phyloP scores from a whole-genome alignment of 2,797 vertebrate species.

The Cetoscarus ocellatus region DNA sequence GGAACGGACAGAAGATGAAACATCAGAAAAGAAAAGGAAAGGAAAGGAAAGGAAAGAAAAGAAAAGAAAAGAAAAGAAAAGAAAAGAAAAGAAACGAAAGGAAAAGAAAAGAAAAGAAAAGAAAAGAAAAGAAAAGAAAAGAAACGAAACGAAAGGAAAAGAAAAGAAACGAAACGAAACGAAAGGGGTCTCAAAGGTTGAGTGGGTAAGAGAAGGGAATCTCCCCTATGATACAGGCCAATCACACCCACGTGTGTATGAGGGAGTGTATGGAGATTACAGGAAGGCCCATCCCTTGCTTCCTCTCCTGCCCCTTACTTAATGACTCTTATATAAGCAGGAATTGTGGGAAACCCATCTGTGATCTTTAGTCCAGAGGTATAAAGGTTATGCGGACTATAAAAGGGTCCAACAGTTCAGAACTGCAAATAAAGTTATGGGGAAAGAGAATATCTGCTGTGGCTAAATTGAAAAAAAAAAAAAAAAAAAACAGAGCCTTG shows the following conservation, averaged over 20 bases:
- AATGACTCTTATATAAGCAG: constrained; percentile 50
- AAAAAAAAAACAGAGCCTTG: constrained; percentile 9
- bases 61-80: no score
- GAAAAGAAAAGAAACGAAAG: no score
- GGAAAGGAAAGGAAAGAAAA: no score
- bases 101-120: no score
- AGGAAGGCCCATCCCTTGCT: constrained; percentile 44
- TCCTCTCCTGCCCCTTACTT: constrained; percentile 33
- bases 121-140: no score
- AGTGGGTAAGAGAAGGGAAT: constrained; percentile 18
- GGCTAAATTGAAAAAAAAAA: constrained; percentile 27
- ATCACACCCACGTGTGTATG: constrained; percentile 10
- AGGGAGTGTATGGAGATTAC: constrained; percentile 28
- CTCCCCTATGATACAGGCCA: constrained; percentile 8
- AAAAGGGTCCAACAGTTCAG: constrained; percentile 5
- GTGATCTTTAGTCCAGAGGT: constrained; percentile 20
- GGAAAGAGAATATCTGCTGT: not conserved
- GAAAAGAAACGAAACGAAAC: not conserved
- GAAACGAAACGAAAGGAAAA: no score
- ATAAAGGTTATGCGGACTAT: constrained; percentile 27
- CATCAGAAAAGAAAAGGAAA: no score
- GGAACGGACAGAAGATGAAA: no score
- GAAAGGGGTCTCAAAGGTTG: constrained; percentile 10
- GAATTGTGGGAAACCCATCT: constrained; percentile 51
- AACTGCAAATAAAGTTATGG: constrained; percentile 14